Conservation (phyloP, 1,140 invertebrate genomes). For the Neelides sp. region DNA sequence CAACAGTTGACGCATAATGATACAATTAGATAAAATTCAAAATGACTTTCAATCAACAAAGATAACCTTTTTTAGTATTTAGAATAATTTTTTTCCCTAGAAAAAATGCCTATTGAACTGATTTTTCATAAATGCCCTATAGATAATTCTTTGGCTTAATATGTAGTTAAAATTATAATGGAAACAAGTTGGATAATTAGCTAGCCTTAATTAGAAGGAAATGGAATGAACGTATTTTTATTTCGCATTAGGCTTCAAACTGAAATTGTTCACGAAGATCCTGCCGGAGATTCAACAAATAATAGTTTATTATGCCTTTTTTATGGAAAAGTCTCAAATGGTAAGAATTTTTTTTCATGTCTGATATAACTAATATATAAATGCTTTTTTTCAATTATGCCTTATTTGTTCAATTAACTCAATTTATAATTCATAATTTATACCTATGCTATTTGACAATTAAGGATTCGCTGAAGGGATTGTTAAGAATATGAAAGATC, state of each 20-base stretch:
- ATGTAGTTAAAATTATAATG: too few species aligned
- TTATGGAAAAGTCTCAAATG: conserved; percentile 17
- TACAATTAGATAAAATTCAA: too few species aligned
- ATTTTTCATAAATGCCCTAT: too few species aligned
- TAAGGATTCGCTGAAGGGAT: conserved; percentile 21
- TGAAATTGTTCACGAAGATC: too few species aligned
- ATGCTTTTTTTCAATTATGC: neutral
- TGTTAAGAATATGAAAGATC: neutral
- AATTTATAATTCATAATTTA: neutral
- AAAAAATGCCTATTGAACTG: neutral
- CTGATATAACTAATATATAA: neutral
- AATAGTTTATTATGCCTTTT: conserved; percentile 14
- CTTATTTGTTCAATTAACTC: neutral
- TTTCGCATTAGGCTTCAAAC: too few species aligned
- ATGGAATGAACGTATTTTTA: too few species aligned
- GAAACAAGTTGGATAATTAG: too few species aligned
- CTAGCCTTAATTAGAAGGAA: too few species aligned
- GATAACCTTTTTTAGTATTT: neutral
- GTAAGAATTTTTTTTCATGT: conserved; percentile 5
- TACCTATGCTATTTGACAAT: too few species aligned
- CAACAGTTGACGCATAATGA: too few species aligned
- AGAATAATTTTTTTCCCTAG: neutral
- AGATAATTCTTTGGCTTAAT: too few species aligned
- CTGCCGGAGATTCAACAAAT: neutral
- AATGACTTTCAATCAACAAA: too few species aligned